These are phyloP conservation scores for Oscheius myriophilus DNA, from an alignment of 2,888 invertebrate species.

Conservation along the genomic window DNA sequence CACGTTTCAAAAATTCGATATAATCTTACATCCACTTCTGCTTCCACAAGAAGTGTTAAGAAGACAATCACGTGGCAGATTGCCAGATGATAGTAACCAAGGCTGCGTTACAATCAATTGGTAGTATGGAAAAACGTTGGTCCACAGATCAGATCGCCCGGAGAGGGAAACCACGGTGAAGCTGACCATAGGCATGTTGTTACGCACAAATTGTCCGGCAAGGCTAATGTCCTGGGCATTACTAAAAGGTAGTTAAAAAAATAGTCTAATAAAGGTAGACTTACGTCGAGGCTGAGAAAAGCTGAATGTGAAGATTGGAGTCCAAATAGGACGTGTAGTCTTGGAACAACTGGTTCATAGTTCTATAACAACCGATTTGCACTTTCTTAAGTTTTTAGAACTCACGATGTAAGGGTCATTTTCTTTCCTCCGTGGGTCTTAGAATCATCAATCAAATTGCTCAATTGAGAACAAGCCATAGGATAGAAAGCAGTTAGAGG, in stretches of 20 bases:
- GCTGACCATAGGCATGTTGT: constrained; percentile 19
- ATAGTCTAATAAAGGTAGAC: background rate
- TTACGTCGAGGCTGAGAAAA: constrained; percentile 18
- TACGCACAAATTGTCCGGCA: constrained; percentile 7
- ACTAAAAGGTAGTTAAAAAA: background rate
- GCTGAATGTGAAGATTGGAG: background rate
- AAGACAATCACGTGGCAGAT: background rate
- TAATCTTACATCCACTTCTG: background rate
- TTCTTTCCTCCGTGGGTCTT: constrained; percentile 12
- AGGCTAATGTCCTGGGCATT: constrained; percentile 12
- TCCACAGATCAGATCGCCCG: constrained; percentile 2
- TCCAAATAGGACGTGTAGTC: constrained; percentile 12
- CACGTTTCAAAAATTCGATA: too few species aligned
- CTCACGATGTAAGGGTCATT: constrained; percentile 21
- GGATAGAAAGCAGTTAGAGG: constrained; percentile 10
- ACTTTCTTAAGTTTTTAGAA: background rate
- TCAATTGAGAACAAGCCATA: constrained; percentile 14
- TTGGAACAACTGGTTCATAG: constrained; percentile 19
- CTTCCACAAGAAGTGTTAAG: constrained; percentile 7
- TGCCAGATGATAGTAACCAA: background rate
- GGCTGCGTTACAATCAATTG: background rate
- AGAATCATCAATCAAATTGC: background rate
- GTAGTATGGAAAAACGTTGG: constrained; percentile 7
- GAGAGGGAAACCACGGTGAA: constrained; percentile 12
- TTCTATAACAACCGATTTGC: background rate